These are phyloP conservation scores for Stratiolaelaps scimitus DNA, from an alignment of 1,140 invertebrate genomes.

Conservation along the genomic window DNA sequence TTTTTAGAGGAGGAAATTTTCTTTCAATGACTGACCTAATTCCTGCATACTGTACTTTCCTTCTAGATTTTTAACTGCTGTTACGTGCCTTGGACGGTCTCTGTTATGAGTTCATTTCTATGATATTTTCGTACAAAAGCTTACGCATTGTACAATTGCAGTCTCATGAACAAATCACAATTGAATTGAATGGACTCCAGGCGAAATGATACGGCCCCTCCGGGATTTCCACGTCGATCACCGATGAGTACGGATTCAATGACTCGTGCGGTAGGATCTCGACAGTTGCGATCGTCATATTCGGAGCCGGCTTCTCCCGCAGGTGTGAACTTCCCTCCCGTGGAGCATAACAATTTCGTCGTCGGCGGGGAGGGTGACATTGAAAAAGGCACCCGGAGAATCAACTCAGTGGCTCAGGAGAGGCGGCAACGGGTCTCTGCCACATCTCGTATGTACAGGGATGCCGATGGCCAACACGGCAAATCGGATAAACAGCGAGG, in stretches of 20 bases:
- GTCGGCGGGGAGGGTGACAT: not conserved
- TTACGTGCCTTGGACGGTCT: too few species aligned
- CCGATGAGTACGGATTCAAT: conserved; percentile 18
- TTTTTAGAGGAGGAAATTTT: too few species aligned
- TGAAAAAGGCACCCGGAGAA: conserved; percentile 10
- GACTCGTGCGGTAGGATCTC: not conserved
- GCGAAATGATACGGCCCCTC: conserved; percentile 24
- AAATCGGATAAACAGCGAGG: conserved; percentile 5
- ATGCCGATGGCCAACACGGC: not conserved
- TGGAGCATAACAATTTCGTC: conserved; percentile 25
- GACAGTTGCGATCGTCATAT: conserved; percentile 2
- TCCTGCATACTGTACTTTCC: too few species aligned
- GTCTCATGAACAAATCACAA: too few species aligned
- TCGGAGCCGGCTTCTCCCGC: conserved; percentile 8
- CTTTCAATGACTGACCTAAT: too few species aligned
- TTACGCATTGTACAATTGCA: too few species aligned
- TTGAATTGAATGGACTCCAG: too few species aligned
- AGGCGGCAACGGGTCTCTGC: conserved; percentile 13
- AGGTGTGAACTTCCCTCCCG: conserved; percentile 1
- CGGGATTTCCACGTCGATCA: conserved; percentile 8
- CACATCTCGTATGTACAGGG: conserved; percentile 15
- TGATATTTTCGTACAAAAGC: too few species aligned
- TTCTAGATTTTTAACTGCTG: too few species aligned
- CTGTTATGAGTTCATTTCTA: too few species aligned
- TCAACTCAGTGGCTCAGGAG: conserved; percentile 24